Evolutionary conservation across 2,888 invertebrate genomes (phyloP).

Genomic region (Pachydiplax longipennis): DNA sequence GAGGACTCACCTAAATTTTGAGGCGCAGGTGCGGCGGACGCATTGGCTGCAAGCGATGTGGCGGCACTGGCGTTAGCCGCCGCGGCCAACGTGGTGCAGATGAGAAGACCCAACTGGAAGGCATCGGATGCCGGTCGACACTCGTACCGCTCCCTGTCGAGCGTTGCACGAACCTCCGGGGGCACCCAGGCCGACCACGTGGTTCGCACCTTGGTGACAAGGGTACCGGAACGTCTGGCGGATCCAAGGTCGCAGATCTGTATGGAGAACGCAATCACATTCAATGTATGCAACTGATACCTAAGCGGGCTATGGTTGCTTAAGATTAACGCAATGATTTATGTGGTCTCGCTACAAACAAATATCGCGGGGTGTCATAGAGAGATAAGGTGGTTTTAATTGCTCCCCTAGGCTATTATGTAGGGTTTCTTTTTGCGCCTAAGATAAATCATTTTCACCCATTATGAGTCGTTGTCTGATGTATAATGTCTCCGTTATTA

Average conservation of each 20-base stretch:
- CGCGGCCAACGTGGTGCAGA: conserved; percentile 72
- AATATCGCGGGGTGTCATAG: neutral
- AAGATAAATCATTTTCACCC: too few relatives aligned
- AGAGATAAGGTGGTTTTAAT: neutral
- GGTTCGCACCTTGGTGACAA: conserved; percentile 66
- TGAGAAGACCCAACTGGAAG: conserved; percentile 80
- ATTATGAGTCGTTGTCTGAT: too few relatives aligned
- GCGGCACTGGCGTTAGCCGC: conserved; percentile 73
- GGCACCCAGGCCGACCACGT: conserved; percentile 68
- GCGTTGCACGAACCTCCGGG: conserved; percentile 66
- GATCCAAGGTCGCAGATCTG: conserved; percentile 76
- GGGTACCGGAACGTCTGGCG: conserved; percentile 67
- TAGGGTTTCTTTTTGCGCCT: too few relatives aligned
- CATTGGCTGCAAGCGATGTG: conserved; percentile 75
- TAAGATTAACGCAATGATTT: neutral
- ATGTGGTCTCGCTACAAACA: neutral
- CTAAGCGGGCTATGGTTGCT: neutral
- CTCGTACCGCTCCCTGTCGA: conserved; percentile 70
- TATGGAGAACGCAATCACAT: neutral
- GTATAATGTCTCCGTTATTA: too few relatives aligned
- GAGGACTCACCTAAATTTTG: neutral
- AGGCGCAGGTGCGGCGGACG: conserved; percentile 57
- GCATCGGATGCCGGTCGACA: conserved; percentile 74
- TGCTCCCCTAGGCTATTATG: neutral
- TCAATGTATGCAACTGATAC: neutral